Percentiles rank a stretch among this genome's conserved stretches.
Conservation (phyloP, 1,140 invertebrate species). For the Metaphire vulgaris region DNA sequence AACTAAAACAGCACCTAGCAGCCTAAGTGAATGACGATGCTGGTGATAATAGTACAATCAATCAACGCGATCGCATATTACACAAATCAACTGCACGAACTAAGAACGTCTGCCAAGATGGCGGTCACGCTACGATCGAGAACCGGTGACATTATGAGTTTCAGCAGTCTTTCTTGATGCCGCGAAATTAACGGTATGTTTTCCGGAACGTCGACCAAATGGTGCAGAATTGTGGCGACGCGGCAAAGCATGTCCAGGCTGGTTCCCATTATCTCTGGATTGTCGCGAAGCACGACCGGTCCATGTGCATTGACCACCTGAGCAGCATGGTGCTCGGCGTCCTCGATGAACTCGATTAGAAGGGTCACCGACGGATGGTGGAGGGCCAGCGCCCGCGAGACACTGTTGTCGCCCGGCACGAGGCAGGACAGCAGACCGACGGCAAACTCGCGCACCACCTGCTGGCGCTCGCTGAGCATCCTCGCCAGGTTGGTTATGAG, state of each 20-base stretch:
- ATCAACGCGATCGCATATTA: not conserved
- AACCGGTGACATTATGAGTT: constrained; percentile 93
- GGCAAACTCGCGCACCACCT: constrained; percentile 84
- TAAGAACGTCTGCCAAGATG: constrained; percentile 83
- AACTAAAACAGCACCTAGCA: not conserved
- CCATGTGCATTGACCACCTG: constrained; percentile 78
- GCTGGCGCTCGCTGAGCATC: constrained; percentile 66
- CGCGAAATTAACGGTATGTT: constrained; percentile 82
- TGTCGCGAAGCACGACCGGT: constrained; percentile 78
- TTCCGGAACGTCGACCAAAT: constrained; percentile 59
- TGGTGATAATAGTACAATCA: not conserved
- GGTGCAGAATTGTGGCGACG: constrained; percentile 73
- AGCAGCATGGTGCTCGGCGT: constrained; percentile 84
- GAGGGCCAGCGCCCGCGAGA: constrained; percentile 77
- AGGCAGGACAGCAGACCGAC: constrained; percentile 65
- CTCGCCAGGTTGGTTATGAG: constrained; percentile 77
- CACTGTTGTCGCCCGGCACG: constrained; percentile 77
- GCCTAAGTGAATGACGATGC: not conserved
- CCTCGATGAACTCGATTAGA: constrained; percentile 91
- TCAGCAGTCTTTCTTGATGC: constrained; percentile 82
- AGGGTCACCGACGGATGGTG: constrained; percentile 80
- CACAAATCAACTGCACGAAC: constrained; percentile 55
- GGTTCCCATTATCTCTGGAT: constrained; percentile 97
- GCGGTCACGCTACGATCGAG: constrained; percentile 89
- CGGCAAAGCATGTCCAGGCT: constrained; percentile 94